Evolutionary conservation across 2,113 vertebrate genomes (phyloP), one percentile per base, ranked within the genome.

Genomic region (Bolborhynchus lineola): DNA sequence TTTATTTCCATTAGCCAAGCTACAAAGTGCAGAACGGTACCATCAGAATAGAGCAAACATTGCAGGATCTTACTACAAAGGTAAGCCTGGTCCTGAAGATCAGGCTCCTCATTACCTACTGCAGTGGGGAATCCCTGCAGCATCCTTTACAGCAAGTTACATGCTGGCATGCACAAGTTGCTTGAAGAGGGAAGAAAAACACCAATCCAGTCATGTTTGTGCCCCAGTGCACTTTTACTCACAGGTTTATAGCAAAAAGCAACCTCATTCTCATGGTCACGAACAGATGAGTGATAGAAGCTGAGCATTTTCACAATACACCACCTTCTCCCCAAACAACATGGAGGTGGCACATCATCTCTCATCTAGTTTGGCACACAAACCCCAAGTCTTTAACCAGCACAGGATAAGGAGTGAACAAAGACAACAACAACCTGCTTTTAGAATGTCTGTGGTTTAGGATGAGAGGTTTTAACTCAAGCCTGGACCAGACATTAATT

Each of bases 271-370:
- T 52, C 42, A 11, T 3, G 9, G 44, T 35, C 62, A 29, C 2
- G 1, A 69, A n/a, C 0, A 7, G 55, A 46, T 0, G 1, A 67
- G 26, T 6, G 50, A 33, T 68, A 18, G 13, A 80, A 83, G 57
- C 42, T 1, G 1, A 47, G 49, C 13, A 6, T 37, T 41, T 13
- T 2, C 20, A 16, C 1, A 0, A 18, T 29, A 52, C 13, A 39
- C 1, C 16, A 18, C 31, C 41, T 26, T 6, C 47, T 23, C 88
- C 10, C 21, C 44, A 15, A 47, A 14, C 16, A 6, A 33, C 55
- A 8, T 46, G 28, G 49, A 12, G 42, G 55, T 1, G 4, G 39
- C 57, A 49, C 15, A 10, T 21, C 31, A 1, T 4, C 35, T 3
- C 41, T 9, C 49, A 13, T 20, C 52, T 5, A 1, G 24, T 7